Conservation (phyloP, 2,888 invertebrate genomes). For the Boloria euphrosyne region DNA sequence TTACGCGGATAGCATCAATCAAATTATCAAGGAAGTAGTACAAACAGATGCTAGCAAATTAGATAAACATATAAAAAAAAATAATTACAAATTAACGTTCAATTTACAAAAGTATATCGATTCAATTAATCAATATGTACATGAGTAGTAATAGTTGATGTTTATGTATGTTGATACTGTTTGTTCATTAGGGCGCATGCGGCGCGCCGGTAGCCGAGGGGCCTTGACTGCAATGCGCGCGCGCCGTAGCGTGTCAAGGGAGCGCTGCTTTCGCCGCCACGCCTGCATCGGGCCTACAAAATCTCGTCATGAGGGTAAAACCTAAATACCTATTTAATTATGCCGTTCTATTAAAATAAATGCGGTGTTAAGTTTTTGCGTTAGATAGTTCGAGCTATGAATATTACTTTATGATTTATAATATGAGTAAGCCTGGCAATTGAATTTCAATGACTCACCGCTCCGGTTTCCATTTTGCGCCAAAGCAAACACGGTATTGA, state of each 20-base stretch:
- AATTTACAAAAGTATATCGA: constrained; percentile 19
- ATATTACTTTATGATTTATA: too few relatives aligned
- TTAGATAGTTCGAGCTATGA: too few relatives aligned
- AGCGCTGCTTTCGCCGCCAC: constrained; percentile 80
- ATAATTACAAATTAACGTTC: constrained; percentile 21
- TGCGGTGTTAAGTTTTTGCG: not conserved
- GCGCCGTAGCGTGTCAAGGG: constrained; percentile 81
- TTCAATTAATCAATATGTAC: constrained; percentile 23
- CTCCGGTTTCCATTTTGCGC: too few relatives aligned
- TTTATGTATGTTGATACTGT: constrained; percentile 49
- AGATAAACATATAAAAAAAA: constrained; percentile 29
- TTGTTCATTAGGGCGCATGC: constrained; percentile 59
- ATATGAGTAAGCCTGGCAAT: too few relatives aligned
- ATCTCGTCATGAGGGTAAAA: constrained; percentile 38
- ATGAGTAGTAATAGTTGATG: constrained; percentile 42
- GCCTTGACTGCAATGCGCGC: constrained; percentile 81
- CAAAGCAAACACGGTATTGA: too few relatives aligned
- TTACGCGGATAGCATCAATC: not conserved
- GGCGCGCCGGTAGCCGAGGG: constrained; percentile 52
- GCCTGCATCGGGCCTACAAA: constrained; percentile 62
- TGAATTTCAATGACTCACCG: too few relatives aligned
- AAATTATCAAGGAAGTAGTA: constrained; percentile 10
- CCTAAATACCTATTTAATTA: constrained; percentile 35
- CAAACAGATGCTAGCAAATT: constrained; percentile 11
- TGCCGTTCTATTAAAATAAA: constrained; percentile 7